Conservation (phyloP, 2,797 vertebrate species). For the Catharus ustulatus region DNA sequence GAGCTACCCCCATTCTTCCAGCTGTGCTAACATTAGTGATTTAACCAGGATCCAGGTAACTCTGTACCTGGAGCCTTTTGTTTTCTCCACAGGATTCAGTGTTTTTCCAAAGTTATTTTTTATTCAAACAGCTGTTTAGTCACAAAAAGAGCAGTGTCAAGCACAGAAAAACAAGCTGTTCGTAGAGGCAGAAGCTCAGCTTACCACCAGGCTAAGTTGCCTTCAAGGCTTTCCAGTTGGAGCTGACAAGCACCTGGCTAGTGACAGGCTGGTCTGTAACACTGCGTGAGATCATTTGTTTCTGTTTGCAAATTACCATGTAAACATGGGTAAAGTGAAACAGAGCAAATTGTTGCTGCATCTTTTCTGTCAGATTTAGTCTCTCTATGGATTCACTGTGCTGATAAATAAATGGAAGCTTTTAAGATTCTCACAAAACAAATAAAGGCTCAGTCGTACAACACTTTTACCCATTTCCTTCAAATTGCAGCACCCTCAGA, state of each 20-base stretch:
- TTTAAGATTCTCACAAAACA: neutral
- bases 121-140: slow-evolving; percentile 1
- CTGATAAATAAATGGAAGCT: neutral
- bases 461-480: neutral
- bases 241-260: slow-evolving; percentile 7
- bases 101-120: slow-evolving; percentile 7
- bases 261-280: neutral
- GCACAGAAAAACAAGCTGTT: neutral
- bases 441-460: neutral
- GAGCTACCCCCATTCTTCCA: neutral
- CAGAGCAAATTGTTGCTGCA: neutral
- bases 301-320: neutral
- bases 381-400: neutral
- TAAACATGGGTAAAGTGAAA: neutral
- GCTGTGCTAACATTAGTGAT: neutral
- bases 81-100: neutral
- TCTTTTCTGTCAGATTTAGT: neutral
- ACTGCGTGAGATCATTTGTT: neutral
- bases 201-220: neutral
- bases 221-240: neutral
- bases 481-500: neutral
- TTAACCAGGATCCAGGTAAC: neutral
- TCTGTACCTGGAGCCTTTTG: neutral
- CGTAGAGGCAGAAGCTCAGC: neutral
- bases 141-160: neutral